Base-by-base conservation (phyloP, 2,888 invertebrate genomes). In the Catotricha subobsoleta region DNA sequence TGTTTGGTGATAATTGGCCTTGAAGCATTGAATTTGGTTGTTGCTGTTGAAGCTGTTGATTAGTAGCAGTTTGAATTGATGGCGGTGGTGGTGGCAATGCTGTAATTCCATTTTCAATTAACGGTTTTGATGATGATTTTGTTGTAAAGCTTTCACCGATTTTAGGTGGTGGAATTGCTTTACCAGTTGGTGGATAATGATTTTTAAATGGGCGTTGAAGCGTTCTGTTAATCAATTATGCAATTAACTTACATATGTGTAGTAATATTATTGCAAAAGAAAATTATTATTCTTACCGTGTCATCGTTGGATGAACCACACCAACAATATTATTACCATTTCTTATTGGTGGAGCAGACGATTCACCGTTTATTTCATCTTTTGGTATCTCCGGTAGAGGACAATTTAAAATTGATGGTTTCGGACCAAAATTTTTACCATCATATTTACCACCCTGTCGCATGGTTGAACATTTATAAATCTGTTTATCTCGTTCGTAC, bases 301-400 rank as follows among this genome's bases (percentile, higher is more conserved):
- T 36, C 36, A 36, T 36, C 21, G 36, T 16, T 9, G 36, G 36
- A 9, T 36, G 23, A 23, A 15, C 16, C 15, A 13, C 13, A 21
- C 28, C 16, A 33, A 31, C 33, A 28, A 13, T 10, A 25, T 37
- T 31, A 16, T 18, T 25, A 9, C 37, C 38, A 38, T 38, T 35
- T 16, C 28, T 27, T 15, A 39, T 43, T 21, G 59, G n/a, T n/a
- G n/a, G n/a, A n/a, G n/a, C n/a, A n/a, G n/a, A n/a, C n/a, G n/a
- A n/a, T n/a, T n/a, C n/a, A n/a, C n/a, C n/a, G n/a, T n/a, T n/a
- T n/a, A n/a, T 55, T 43, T 60, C 60, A 48, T 62, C 60, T 46
- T 62, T 62, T 15, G 63, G 63, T 45, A 63, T 63, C 45, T 63
- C 63, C 9, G 63, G 63, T 48, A 63, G 49, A 40, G 63, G 63